A percentile compares a stretch with the other conserved stretches of the same genome.
These are phyloP conservation scores for Onychomys torridus DNA, from an alignment of 2,797 vertebrate species.

Conservation along the genomic window DNA sequence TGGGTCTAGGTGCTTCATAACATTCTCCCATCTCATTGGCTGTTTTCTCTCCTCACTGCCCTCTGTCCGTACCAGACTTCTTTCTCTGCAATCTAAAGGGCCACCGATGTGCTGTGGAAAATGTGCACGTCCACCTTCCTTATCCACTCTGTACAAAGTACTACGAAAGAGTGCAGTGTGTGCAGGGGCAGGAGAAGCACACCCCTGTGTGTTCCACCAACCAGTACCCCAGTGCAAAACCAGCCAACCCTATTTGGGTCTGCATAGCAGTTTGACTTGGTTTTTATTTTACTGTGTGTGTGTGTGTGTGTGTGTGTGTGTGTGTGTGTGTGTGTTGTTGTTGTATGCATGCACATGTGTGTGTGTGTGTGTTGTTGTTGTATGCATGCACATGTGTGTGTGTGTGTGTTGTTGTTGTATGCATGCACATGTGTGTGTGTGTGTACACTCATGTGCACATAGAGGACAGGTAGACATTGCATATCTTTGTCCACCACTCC, in stretches of 20 bases:
- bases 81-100: not conserved
- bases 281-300: not conserved
- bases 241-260: not conserved
- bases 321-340: not conserved
- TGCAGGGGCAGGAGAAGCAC: not conserved
- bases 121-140: not conserved
- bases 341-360: not conserved
- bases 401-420: not conserved
- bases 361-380: not conserved
- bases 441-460: not conserved
- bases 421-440: not conserved
- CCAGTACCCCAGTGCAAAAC: rapidly evolving
- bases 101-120: not conserved
- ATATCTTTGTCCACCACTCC: not conserved
- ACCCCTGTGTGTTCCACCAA: rapidly evolving
- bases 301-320: not conserved
- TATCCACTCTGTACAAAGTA: not conserved
- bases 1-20: not conserved
- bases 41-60: not conserved
- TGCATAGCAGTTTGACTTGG: conserved; percentile 4
- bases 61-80: not conserved
- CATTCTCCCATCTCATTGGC: not conserved
- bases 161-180: not conserved
- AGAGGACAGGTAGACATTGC: not conserved
- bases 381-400: not conserved